A percentile compares a stretch with the other conserved stretches of the same genome.
Evolutionary conservation across 1,140 invertebrate genomes (phyloP).

Genomic region (Pogonomyrmex barbatus): DNA sequence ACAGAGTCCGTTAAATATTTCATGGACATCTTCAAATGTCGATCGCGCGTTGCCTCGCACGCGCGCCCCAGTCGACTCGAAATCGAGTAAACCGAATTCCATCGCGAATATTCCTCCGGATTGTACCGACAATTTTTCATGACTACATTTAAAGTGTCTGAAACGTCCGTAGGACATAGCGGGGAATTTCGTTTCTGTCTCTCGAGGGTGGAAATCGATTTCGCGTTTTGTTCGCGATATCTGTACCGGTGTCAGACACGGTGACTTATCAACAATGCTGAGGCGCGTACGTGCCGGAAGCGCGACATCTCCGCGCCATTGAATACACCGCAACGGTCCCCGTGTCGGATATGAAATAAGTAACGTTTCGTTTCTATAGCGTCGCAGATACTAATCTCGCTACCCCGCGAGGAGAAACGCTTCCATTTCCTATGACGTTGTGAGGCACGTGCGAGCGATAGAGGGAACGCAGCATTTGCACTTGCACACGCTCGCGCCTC

Average conservation of each 20-base stretch:
- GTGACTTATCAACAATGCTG: slow-evolving; percentile 71
- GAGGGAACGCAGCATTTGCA: background rate
- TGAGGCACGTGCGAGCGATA: slow-evolving; percentile 51
- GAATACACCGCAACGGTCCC: slow-evolving; percentile 54
- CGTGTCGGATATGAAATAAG: slow-evolving; percentile 67
- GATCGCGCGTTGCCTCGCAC: slow-evolving; percentile 33
- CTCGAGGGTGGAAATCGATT: slow-evolving; percentile 64
- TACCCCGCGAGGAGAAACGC: slow-evolving; percentile 57
- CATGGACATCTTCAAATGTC: slow-evolving; percentile 57
- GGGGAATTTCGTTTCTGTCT: slow-evolving; percentile 53
- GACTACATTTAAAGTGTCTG: slow-evolving; percentile 49
- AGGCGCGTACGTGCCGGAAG: slow-evolving; percentile 69
- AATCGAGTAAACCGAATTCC: slow-evolving; percentile 57
- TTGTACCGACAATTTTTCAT: slow-evolving; percentile 58
- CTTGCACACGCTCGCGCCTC: slow-evolving; percentile 22
- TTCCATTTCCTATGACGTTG: slow-evolving; percentile 57
- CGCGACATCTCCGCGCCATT: slow-evolving; percentile 63
- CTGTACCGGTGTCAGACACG: slow-evolving; percentile 61
- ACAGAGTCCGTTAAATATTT: slow-evolving; percentile 66
- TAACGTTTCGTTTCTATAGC: slow-evolving; percentile 66
- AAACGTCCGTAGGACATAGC: background rate
- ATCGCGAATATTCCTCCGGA: slow-evolving; percentile 53
- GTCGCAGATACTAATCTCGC: slow-evolving; percentile 70
- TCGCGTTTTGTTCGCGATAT: slow-evolving; percentile 72
- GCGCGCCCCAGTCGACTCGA: background rate